phyloP scores from a whole-genome alignment of 2,888 invertebrate species.

The Hetaerina titia region DNA sequence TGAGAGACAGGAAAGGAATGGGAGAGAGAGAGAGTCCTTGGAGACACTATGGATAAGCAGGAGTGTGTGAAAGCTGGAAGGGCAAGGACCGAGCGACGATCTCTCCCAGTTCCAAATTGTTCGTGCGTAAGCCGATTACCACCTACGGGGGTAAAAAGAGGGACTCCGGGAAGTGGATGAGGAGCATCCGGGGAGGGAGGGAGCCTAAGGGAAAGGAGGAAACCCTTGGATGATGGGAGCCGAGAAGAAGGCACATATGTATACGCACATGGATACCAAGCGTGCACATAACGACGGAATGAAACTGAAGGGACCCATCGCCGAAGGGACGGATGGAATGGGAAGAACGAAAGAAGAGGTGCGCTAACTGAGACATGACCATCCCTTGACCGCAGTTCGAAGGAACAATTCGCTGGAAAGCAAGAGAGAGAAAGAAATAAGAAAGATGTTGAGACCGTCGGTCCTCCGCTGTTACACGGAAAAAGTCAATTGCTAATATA shows the following conservation, averaged over 20 bases:
- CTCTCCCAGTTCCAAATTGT: conserved; percentile 26
- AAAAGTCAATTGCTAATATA: no score
- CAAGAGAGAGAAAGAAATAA: no score
- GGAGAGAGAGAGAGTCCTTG: not conserved
- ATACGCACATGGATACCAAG: no score
- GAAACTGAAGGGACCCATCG: no score
- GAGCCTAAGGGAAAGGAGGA: not conserved
- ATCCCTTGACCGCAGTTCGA: no score
- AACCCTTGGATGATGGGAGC: not conserved
- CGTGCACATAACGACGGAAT: no score
- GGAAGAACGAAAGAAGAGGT: no score
- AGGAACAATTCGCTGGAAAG: no score
- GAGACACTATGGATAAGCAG: not conserved
- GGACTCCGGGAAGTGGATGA: not conserved
- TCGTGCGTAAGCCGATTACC: conserved; percentile 49
- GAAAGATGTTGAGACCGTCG: no score
- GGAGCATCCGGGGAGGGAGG: not conserved
- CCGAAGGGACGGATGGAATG: no score
- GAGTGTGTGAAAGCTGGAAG: conserved; percentile 1
- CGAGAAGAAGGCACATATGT: not conserved
- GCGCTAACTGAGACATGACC: no score
- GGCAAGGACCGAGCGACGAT: conserved; percentile 26
- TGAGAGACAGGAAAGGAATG: not conserved
- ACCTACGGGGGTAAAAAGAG: not conserved
- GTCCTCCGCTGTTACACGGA: no score